Percentiles rank a stretch among this genome's conserved stretches.
phyloP scores from a whole-genome alignment of 2,888 invertebrate species.

The Hydropsyche betteni region DNA sequence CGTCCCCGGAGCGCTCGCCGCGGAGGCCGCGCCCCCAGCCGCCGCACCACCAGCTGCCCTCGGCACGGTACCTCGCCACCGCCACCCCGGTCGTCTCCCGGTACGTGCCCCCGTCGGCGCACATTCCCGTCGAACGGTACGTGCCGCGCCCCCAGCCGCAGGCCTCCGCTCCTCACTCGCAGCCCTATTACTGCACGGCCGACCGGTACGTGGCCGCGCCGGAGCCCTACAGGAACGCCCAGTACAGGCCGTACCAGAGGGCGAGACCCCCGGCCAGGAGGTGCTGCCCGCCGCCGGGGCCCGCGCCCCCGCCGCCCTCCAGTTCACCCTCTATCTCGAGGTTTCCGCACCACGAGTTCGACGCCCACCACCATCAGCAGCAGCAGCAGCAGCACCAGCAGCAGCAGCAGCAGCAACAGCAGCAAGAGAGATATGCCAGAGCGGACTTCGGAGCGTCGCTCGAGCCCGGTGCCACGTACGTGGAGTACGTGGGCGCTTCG shows the following conservation, averaged over 20 bases:
- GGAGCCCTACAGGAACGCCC: constrained; percentile 56
- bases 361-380: constrained; percentile 51
- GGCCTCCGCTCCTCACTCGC: constrained; percentile 60
- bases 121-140: constrained; percentile 77
- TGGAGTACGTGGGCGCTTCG: constrained; percentile 73
- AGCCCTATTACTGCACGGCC: constrained; percentile 66
- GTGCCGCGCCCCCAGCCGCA: constrained; percentile 70
- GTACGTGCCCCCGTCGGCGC: constrained; percentile 74
- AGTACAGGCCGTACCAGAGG: constrained; percentile 56
- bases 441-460: constrained; percentile 55
- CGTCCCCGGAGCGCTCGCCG: constrained; percentile 72
- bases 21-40: constrained; percentile 75
- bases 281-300: constrained; percentile 61
- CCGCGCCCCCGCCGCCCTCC: constrained; percentile 55
- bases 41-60: constrained; percentile 62
- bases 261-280: constrained; percentile 61
- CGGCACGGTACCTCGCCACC: constrained; percentile 54
- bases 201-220: constrained; percentile 51
- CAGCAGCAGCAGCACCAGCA: constrained; percentile 54
- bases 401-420: constrained; percentile 54
- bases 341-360: constrained; percentile 59
- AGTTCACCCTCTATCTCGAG: constrained; percentile 54
- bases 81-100: constrained; percentile 60
- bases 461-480: constrained; percentile 60
- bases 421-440: constrained; percentile 57